These are phyloP conservation scores for Ibidorhyncha struthersii DNA, from an alignment of 2,113 vertebrate species.

Conservation along the genomic window DNA sequence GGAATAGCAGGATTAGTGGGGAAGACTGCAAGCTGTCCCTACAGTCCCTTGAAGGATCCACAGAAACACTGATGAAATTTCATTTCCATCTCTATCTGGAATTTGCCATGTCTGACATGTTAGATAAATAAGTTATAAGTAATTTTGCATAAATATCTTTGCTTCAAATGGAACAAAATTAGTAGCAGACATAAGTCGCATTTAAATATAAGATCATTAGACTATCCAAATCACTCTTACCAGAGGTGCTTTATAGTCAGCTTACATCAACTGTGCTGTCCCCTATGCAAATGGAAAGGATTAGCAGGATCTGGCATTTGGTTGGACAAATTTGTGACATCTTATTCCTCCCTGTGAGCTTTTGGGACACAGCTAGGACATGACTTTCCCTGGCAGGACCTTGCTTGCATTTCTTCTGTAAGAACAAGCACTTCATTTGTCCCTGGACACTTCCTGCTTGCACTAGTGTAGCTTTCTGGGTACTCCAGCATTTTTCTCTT, in stretches of 20 bases:
- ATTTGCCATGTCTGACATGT: background rate
- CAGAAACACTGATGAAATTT: background rate
- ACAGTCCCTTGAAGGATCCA: background rate
- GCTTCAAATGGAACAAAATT: conserved; percentile 28
- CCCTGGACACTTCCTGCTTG: background rate
- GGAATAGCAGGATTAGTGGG: background rate
- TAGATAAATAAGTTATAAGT: background rate
- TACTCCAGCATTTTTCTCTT: background rate
- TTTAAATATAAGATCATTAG: conserved; percentile 53
- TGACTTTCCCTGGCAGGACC: background rate
- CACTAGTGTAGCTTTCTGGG: background rate
- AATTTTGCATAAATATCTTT: background rate
- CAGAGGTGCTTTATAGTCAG: conserved; percentile 34
- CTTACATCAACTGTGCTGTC: conserved; percentile 31
- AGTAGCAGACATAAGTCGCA: background rate
- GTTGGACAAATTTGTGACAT: conserved; percentile 23
- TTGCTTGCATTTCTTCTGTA: background rate
- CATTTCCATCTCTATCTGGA: background rate
- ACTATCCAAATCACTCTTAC: conserved; percentile 32
- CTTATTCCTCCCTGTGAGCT: background rate
- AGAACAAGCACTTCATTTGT: background rate
- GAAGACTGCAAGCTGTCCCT: background rate
- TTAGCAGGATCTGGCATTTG: conserved; percentile 40
- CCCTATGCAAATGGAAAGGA: conserved; percentile 21
- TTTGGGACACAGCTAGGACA: background rate